Evolutionary conservation across 2,888 invertebrate genomes (phyloP).

Genomic region (Leucophenga montana): DNA sequence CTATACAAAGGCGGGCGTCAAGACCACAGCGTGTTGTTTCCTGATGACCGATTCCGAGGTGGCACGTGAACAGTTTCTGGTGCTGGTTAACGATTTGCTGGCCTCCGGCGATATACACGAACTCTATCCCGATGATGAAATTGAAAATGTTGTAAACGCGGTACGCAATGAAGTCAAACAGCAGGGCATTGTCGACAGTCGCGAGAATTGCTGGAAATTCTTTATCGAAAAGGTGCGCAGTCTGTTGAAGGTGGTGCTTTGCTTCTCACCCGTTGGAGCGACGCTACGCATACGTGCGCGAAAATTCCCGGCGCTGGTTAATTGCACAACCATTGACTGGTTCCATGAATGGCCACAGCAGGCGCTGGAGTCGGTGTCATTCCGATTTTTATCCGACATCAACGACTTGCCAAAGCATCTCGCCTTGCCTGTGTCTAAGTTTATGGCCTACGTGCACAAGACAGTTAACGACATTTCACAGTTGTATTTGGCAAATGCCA

Average conservation of each 20-base stretch:
- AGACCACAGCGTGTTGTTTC: conserved; percentile 88
- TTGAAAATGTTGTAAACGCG: conserved; percentile 87
- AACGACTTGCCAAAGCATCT: conserved; percentile 74
- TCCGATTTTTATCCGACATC: conserved; percentile 85
- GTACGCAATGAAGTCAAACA: conserved; percentile 87
- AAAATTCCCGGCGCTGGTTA: conserved; percentile 94
- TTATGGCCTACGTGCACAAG: conserved; percentile 93
- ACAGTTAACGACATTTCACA: conserved; percentile 90
- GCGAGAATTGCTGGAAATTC: conserved; percentile 96
- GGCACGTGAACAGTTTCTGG: conserved; percentile 91
- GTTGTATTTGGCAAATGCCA: conserved; percentile 86
- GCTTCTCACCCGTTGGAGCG: conserved; percentile 95
- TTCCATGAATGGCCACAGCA: conserved; percentile 97
- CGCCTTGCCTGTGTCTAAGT: conserved; percentile 81
- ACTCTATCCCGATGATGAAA: conserved; percentile 90
- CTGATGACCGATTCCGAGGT: conserved; percentile 95
- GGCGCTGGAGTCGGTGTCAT: conserved; percentile 91
- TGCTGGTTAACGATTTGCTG: conserved; percentile 92
- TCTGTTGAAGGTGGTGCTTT: conserved; percentile 84
- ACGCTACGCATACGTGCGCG: conserved; percentile 89
- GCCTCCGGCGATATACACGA: conserved; percentile 96
- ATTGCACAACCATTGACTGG: conserved; percentile 95
- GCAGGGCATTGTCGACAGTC: conserved; percentile 85
- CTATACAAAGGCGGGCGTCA: conserved; percentile 91
- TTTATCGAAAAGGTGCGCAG: conserved; percentile 92